Evolutionary conservation across 53 echinoderm and acorn worm genomes (phyloP).

Genomic region (Pentamera pediparva): DNA sequence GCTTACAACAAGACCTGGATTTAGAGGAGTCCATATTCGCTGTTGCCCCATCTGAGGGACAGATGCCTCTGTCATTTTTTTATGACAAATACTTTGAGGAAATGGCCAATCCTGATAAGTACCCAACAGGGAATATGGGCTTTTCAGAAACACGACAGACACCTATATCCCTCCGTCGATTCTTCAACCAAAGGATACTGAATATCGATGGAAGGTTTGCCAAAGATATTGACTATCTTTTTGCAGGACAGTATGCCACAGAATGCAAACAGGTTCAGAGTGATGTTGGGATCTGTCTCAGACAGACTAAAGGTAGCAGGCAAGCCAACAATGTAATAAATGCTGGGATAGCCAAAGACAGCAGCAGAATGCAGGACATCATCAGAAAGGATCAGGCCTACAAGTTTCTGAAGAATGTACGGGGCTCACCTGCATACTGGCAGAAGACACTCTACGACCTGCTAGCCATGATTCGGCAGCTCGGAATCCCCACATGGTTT

Average conservation of each 20-base stretch:
- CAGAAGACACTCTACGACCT: conserved; percentile 26
- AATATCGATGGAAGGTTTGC: conserved; percentile 15
- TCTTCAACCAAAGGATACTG: conserved; percentile 4
- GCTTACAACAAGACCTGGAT: conserved; percentile 2
- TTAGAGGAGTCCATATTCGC: neutral
- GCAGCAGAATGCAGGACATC: neutral
- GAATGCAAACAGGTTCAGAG: conserved; percentile 22
- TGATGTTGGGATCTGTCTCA: conserved; percentile 7
- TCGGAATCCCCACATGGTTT: conserved; percentile 42
- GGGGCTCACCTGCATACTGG: conserved; percentile 45
- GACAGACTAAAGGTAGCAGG: neutral
- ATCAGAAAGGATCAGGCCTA: conserved; percentile 5
- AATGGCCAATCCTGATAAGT: conserved; percentile 27
- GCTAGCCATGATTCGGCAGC: conserved; percentile 12
- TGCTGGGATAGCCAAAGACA: conserved; percentile 1
- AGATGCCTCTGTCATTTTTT: conserved; percentile 11
- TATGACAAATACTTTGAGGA: conserved; percentile 27
- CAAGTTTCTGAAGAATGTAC: conserved; percentile 24
- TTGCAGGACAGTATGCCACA: conserved; percentile 15
- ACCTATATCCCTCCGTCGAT: neutral
- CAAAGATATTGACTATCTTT: conserved; percentile 12
- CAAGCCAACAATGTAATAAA: neutral
- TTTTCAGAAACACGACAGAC: neutral
- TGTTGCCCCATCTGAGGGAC: conserved; percentile 9
- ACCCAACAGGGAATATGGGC: conserved; percentile 27